Percentiles rank a stretch among this genome's conserved stretches.
These are phyloP conservation scores for Brachypodius melanocephalos DNA, from an alignment of 2,113 vertebrate genomes.

Conservation along the genomic window DNA sequence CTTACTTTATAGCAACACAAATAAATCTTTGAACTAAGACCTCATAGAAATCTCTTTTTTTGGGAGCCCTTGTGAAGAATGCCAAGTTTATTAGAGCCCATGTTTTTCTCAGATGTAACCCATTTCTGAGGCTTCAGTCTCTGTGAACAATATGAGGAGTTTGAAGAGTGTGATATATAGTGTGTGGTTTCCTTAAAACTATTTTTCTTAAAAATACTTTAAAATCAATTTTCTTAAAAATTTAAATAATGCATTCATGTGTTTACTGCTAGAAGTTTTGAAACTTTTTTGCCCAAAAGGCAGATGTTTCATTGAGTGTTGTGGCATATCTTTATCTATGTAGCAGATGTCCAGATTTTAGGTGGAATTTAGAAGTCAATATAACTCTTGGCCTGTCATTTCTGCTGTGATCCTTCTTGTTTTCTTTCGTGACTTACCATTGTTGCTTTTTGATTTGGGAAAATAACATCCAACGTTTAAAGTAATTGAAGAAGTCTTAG, in stretches of 20 bases:
- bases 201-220: not conserved
- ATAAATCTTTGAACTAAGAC: not conserved
- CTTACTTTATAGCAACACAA: not conserved
- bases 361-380: not conserved
- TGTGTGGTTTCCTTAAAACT: not conserved
- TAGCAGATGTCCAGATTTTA: not conserved
- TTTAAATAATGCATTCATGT: not conserved
- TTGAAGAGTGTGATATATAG: not conserved
- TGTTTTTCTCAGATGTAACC: not conserved
- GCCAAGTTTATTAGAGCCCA: not conserved
- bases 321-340: not conserved
- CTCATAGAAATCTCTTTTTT: not conserved
- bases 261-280: not conserved
- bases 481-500: not conserved
- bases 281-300: not conserved
- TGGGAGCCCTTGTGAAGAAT: not conserved
- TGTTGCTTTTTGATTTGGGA: not conserved
- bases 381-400: not conserved
- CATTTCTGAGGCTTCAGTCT: not conserved
- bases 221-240: not conserved
- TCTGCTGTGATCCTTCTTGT: not conserved
- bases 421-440: not conserved
- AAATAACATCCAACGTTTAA: not conserved
- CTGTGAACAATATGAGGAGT: not conserved
- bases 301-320: not conserved